A percentile compares a stretch with the other conserved stretches of the same genome.
These are phyloP conservation scores for Pandion haliaetus DNA, from an alignment of 2,113 vertebrate species.

Conservation along the genomic window DNA sequence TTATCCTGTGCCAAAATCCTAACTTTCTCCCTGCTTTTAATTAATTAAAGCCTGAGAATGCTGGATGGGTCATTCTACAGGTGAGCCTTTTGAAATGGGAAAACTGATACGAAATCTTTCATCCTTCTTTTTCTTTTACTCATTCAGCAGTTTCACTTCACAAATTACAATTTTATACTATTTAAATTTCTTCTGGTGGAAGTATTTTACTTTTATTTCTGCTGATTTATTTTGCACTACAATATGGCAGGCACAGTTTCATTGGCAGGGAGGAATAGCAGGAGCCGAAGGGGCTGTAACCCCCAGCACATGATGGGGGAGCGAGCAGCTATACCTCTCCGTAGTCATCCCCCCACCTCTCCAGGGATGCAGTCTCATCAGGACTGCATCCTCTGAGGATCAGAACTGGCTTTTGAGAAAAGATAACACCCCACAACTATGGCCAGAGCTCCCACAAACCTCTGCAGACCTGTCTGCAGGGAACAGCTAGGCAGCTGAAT, in stretches of 20 bases:
- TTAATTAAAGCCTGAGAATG: conserved; percentile 75
- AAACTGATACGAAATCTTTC: conserved; percentile 44
- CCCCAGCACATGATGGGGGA: neutral
- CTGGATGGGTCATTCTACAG: conserved; percentile 60
- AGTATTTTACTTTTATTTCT: conserved; percentile 36
- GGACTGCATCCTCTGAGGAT: neutral
- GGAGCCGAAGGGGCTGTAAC: neutral
- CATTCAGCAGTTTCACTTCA: conserved; percentile 58
- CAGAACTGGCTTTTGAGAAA: neutral
- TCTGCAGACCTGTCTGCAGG: neutral
- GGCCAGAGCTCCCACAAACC: neutral
- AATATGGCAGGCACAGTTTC: neutral
- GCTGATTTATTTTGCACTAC: conserved; percentile 41
- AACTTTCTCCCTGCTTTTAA: conserved; percentile 67
- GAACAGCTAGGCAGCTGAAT: neutral
- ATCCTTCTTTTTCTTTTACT: conserved; percentile 58
- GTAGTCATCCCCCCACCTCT: neutral
- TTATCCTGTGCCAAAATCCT: conserved; percentile 71
- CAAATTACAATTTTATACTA: conserved; percentile 51
- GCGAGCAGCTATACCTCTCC: neutral
- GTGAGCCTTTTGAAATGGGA: conserved; percentile 26
- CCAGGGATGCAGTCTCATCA: neutral
- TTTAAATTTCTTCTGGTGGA: conserved; percentile 56
- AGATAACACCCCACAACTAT: neutral
- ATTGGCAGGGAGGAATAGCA: neutral